Conservation (phyloP, 2,113 vertebrate species). For the Onychostoma macrolepis region DNA sequence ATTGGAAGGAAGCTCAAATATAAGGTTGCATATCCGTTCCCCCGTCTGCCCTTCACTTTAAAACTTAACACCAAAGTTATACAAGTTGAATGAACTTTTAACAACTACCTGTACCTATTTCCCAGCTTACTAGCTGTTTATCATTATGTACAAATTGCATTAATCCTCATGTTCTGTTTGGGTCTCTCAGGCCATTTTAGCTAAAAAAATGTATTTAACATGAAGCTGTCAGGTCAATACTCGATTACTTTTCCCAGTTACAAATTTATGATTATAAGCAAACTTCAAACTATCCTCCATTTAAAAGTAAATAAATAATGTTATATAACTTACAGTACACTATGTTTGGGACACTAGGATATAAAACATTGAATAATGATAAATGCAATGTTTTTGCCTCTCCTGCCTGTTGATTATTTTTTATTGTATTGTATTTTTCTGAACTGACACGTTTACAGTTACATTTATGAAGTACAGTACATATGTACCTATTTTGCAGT, state of each 20-base stretch:
- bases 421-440: background rate
- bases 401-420: background rate
- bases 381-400: background rate
- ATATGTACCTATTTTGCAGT: background rate
- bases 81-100: background rate
- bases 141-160: background rate
- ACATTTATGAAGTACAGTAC: background rate
- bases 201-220: background rate
- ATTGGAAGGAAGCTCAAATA: conserved; percentile 6
- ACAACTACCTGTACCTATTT: background rate
- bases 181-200: background rate
- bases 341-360: background rate
- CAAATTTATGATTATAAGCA: background rate
- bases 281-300: background rate
- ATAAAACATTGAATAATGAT: background rate
- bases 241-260: background rate
- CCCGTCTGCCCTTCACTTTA: background rate
- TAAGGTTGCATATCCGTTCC: background rate
- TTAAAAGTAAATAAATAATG: too few relatives aligned
- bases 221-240: background rate
- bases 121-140: background rate
- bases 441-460: background rate
- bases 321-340: background rate
- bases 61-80: background rate
- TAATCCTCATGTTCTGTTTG: background rate